Evolutionary conservation across 2,797 vertebrate genomes (phyloP).

Genomic region (Hapalemur alaotrensis): DNA sequence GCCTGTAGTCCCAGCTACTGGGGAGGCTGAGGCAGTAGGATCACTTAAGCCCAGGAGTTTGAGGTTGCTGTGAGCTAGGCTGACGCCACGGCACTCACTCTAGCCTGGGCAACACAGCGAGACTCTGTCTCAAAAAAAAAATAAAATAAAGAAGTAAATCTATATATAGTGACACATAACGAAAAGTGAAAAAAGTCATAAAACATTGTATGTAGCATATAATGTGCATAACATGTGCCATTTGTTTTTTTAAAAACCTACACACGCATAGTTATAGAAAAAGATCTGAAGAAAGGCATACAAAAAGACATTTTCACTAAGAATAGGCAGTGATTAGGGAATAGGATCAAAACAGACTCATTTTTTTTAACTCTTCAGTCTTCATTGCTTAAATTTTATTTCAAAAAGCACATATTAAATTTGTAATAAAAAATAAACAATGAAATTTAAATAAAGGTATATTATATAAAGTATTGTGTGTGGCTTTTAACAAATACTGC

Average conservation of each 20-base stretch:
- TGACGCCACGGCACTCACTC: too few relatives aligned
- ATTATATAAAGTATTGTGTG: conserved; percentile 23
- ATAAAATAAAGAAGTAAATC: not conserved
- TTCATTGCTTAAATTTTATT: conserved; percentile 28
- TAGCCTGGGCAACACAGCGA: too few relatives aligned
- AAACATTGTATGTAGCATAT: not conserved
- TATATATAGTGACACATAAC: not conserved
- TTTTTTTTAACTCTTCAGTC: not conserved
- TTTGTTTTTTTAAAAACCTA: not conserved
- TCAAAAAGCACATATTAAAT: conserved; percentile 28
- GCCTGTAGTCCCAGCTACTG: too few relatives aligned
- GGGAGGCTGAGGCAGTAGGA: too few relatives aligned
- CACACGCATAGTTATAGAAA: not conserved
- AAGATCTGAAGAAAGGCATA: not conserved
- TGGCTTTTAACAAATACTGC: conserved; percentile 35
- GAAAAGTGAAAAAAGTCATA: not conserved
- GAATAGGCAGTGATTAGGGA: not conserved
- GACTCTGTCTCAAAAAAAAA: too few relatives aligned
- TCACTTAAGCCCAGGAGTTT: too few relatives aligned
- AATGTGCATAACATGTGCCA: not conserved
- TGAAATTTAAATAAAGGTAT: conserved; percentile 34
- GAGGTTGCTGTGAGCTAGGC: too few relatives aligned
- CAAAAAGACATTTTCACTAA: not conserved
- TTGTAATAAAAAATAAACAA: conserved; percentile 27
- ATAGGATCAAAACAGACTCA: not conserved